phyloP scores from a whole-genome alignment of 2,113 vertebrate genomes.

The Eclectus roratus region DNA sequence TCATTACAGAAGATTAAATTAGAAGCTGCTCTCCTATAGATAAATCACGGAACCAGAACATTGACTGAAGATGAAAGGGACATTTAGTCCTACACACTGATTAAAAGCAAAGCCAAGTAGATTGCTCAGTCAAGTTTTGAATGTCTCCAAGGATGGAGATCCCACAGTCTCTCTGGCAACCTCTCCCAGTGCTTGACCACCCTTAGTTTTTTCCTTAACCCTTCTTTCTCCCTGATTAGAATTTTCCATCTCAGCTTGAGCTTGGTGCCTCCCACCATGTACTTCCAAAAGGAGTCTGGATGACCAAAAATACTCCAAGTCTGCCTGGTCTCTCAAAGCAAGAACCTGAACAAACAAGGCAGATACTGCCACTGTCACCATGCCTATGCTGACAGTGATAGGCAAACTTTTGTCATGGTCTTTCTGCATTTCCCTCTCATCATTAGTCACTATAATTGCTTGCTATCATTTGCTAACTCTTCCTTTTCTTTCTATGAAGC shows the following conservation, averaged over 20 bases:
- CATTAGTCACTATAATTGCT: neutral
- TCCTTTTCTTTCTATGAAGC: neutral
- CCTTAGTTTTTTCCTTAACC: neutral
- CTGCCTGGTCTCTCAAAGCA: neutral
- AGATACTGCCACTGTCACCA: neutral
- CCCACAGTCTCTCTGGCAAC: neutral
- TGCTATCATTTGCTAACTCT: neutral
- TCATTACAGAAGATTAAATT: neutral
- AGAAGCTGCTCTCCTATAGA: neutral
- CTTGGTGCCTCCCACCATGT: neutral
- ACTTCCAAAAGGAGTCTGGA: neutral
- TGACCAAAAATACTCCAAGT: neutral
- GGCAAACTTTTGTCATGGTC: neutral
- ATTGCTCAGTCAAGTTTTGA: neutral
- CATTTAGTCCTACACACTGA: neutral
- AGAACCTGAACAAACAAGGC: neutral
- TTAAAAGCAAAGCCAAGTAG: neutral
- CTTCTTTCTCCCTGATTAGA: neutral
- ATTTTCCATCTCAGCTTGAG: neutral
- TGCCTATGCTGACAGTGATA: accelerated
- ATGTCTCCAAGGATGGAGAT: neutral
- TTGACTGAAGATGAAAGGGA: neutral
- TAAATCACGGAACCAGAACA: accelerated
- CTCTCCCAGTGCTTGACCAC: neutral
- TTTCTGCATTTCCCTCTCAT: neutral